These are phyloP conservation scores for Phocides pigmalion DNA, from an alignment of 1,140 invertebrate species.

Conservation along the genomic window DNA sequence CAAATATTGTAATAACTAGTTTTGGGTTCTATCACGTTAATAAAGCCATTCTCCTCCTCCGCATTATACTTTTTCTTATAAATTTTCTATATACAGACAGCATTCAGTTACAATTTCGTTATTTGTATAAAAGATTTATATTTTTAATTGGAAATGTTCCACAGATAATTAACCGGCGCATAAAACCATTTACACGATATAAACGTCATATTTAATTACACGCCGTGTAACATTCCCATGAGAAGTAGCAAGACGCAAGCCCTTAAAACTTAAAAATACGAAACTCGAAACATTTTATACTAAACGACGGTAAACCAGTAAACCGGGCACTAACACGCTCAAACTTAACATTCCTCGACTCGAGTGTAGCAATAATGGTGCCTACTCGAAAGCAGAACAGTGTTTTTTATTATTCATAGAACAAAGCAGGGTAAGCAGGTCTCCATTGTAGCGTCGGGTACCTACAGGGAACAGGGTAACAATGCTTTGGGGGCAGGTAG, in stretches of 20 bases:
- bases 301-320: slow-evolving; percentile 5
- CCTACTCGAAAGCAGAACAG: slow-evolving; percentile 53
- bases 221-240: slow-evolving; percentile 9
- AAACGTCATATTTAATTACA: slow-evolving; percentile 2
- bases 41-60: too few species aligned
- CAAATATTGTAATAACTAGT: too few species aligned
- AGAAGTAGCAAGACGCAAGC: background rate
- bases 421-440: slow-evolving; percentile 71
- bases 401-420: slow-evolving; percentile 59
- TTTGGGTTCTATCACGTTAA: too few species aligned
- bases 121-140: too few species aligned
- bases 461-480: slow-evolving; percentile 56
- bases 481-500: slow-evolving; percentile 70
- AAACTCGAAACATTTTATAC: slow-evolving; percentile 14
- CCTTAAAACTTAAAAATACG: slow-evolving; percentile 7
- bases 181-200: slow-evolving; percentile 8
- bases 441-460: slow-evolving; percentile 52
- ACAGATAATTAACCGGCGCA: too few species aligned
- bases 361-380: slow-evolving; percentile 49
- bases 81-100: too few species aligned
- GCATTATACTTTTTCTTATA: too few species aligned
- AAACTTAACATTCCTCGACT: slow-evolving; percentile 49
- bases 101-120: too few species aligned
- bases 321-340: slow-evolving; percentile 26
- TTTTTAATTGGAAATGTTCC: too few species aligned